Evolutionary conservation across 2,797 vertebrate genomes (phyloP).

Genomic region (Lepus oiostolus): DNA sequence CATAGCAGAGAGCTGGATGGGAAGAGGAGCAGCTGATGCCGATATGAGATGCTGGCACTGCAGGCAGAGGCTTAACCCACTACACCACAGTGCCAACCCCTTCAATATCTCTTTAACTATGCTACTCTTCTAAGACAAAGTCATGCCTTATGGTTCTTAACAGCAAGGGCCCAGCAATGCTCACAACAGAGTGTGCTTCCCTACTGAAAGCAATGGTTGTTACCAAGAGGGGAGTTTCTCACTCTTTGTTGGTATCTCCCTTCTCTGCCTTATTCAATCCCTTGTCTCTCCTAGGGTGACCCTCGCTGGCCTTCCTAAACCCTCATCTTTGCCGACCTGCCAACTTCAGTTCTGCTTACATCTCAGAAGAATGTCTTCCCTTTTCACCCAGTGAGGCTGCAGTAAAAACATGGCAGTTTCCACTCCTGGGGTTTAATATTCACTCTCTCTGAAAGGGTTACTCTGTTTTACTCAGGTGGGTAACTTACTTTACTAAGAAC

Average conservation of each 20-base stretch:
- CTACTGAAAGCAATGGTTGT: neutral
- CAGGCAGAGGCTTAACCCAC: no score
- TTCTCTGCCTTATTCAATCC: neutral
- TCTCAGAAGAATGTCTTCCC: neutral
- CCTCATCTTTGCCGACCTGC: neutral
- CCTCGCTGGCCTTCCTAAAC: neutral
- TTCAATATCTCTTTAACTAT: neutral
- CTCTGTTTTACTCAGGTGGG: neutral
- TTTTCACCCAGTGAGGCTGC: slow-evolving; percentile 39
- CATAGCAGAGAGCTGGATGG: no score
- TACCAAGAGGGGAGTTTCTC: neutral
- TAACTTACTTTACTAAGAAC: neutral
- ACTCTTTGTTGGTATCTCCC: neutral
- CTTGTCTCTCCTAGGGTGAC: neutral
- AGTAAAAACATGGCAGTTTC: neutral
- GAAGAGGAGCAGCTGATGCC: no score
- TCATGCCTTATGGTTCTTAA: neutral
- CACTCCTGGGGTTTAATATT: neutral
- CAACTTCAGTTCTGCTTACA: neutral
- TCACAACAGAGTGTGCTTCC: neutral
- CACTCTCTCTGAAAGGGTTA: neutral
- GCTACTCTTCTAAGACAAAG: slow-evolving; percentile 31
- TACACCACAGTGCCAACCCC: no score
- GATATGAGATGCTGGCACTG: no score
- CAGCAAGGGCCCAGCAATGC: neutral